Base-by-base conservation (phyloP, 2,888 invertebrate species). In the Unio pictorum region DNA sequence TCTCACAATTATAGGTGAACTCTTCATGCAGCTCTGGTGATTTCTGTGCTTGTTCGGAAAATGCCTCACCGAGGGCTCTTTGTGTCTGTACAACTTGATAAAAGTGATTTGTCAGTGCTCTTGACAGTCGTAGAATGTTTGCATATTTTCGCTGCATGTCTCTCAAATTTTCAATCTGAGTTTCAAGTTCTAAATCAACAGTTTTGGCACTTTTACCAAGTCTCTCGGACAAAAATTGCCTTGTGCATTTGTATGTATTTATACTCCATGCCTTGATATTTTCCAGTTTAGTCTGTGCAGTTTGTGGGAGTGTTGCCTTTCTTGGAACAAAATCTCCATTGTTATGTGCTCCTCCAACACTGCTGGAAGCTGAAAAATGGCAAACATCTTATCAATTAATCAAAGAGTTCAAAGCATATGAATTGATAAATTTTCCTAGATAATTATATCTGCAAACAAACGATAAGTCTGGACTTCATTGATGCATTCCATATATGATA, bases 211-310 rank as follows among this genome's bases (percentile, higher is more conserved):
- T 87, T 81, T 90, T 99, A 26, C 99, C 99, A 69, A 99, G 92
- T 89, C 96, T 97, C 90, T 99, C 99, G 82, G 97, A 95, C 91
- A 99, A 94, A 73, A 98, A 93, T 90, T 99, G 99, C 86, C 96
- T 95, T 8, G 99, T 99, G 90, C 98, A 99, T 91, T 98, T 99
- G 90, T 97, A 99, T 0, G 98, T 98, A 73, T 97, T 97, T 88
- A 99, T 95, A 76, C 98, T 96, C 99, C 99, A 99, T 89, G 95
- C 96, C 89, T 95, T 96, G 75, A 99, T 92, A 71, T 95, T 94
- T 90, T 98, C 98, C 87, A 99, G 79, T 77, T 88, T 89, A 67
- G 86, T 85, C 56, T 82, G 81, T 30, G 85, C 86, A 18, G 81
- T 66, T 23, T 83, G 82, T 28, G 84, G 81, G 71, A 85, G 82